Evolutionary conservation across 2,888 invertebrate genomes (phyloP).

Genomic region (Rugalucina vietnamica): DNA sequence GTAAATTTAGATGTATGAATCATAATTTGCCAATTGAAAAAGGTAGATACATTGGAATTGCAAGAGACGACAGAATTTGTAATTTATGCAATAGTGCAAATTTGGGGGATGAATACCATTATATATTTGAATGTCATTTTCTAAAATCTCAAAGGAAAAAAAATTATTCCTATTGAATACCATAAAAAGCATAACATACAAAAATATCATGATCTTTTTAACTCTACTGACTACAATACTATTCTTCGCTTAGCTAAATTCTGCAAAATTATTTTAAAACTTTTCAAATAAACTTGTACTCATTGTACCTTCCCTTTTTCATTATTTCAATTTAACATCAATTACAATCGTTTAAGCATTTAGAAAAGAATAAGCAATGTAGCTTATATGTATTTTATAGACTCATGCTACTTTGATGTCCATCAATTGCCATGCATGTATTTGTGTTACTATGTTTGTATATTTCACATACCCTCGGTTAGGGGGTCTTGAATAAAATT

Average conservation of each 20-base stretch:
- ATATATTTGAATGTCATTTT: background rate
- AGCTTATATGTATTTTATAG: no score
- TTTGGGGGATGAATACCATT: background rate
- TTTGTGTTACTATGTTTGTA: no score
- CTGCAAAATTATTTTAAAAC: background rate
- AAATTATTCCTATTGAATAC: background rate
- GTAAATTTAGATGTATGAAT: background rate
- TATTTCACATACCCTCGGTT: no score
- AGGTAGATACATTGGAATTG: background rate
- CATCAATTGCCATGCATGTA: no score
- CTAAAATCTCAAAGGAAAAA: background rate
- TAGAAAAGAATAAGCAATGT: no score
- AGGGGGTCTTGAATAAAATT: no score
- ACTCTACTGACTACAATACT: background rate
- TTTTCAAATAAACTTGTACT: background rate
- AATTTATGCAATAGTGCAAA: background rate
- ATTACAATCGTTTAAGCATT: no score
- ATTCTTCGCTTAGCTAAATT: background rate
- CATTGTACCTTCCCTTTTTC: no score
- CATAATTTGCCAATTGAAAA: background rate
- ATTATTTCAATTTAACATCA: no score
- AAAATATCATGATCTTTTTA: slow-evolving; percentile 3
- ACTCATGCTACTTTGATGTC: no score
- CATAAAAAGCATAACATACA: background rate
- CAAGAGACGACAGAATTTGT: background rate